Conservation (phyloP, 1,140 invertebrate species). For the Drosophila repletoides region DNA sequence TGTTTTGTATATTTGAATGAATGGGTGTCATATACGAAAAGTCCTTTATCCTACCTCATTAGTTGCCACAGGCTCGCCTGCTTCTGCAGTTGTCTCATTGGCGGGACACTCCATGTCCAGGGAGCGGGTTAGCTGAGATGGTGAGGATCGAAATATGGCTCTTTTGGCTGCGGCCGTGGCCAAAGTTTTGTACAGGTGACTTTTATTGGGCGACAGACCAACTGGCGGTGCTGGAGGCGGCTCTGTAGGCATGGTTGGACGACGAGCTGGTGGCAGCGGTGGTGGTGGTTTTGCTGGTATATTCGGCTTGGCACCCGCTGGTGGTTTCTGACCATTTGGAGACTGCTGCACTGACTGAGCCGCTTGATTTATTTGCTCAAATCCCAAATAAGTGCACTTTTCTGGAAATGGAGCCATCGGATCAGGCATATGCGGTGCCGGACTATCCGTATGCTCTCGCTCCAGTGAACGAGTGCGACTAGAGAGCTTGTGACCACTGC, state of each 20-base stretch:
- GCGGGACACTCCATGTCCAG: slow-evolving; percentile 52
- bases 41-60: slow-evolving; percentile 7
- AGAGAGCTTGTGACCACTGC: slow-evolving; percentile 39
- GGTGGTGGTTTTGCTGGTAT: slow-evolving; percentile 51
- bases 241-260: slow-evolving; percentile 52
- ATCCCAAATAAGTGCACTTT: slow-evolving; percentile 74
- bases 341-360: slow-evolving; percentile 20
- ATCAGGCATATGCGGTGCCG: slow-evolving; percentile 76
- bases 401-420: slow-evolving; percentile 78
- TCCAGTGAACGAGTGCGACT: slow-evolving; percentile 59
- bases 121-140: slow-evolving; percentile 62
- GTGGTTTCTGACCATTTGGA: slow-evolving; percentile 39
- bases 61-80: slow-evolving; percentile 11
- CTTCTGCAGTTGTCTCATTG: slow-evolving; percentile 9
- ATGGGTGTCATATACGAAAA: background rate
- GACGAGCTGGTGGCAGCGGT: slow-evolving; percentile 67
- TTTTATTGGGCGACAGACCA: slow-evolving; percentile 66
- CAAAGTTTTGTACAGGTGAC: slow-evolving; percentile 68
- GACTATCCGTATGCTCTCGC: slow-evolving; percentile 72
- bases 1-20: too few relatives aligned
- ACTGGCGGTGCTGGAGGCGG: slow-evolving; percentile 44
- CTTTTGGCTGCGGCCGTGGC: slow-evolving; percentile 73
- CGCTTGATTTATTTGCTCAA: slow-evolving; percentile 70
- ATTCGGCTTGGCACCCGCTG: slow-evolving; percentile 48
- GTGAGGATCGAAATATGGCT: slow-evolving; percentile 62